Evolutionary conservation across 2,797 vertebrate species (phyloP), one percentile per base, ranked within the genome.

Genomic region (Anabas testudineus): DNA sequence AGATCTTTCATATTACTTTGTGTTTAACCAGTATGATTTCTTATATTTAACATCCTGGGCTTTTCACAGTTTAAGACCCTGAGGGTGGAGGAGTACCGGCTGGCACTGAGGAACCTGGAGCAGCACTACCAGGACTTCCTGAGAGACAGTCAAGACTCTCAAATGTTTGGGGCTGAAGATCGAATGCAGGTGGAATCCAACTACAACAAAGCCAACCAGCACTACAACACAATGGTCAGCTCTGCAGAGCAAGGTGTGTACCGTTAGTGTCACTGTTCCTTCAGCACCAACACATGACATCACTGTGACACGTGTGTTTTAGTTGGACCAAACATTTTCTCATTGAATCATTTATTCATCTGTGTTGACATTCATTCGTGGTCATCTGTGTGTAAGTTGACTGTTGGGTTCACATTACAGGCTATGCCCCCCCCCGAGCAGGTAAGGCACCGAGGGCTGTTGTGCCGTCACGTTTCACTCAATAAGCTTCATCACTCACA

Each of bases 51-150:
- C n/a, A 14, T 13, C 2, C 7, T 22, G 30, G 5, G 2, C 7
- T 18, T 12, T 0, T 53, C 22, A 1, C 3, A 97, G 97, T 97
- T 99, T 73, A 96, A 96, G 84, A 95, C 94, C 0, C 74, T 97
- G 91, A 91, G 93, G 34, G 93, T 93, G 0, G 97, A 99, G 74
- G 97, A 99, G 67, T 95, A 96, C 88, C 93, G 94, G 0, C 94
- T 95, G 82, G 89, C 93, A 0, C 91, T 99, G 62, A 93, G 92
- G 71, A 96, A 92, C 89, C 92, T 99, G 85, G 97, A 99, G 87
- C 81, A 71, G 8, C 96, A 97, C 89, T 97, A 97, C 91, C 96
- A 97, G 92, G 94, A 95, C 76, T 99, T 98, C 91, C 86, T 98
- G 84, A 87, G 93, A 1, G 94, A 96, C 87, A 97, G 96, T 78